Evolutionary conservation across 2,797 vertebrate species (phyloP).

Genomic region (Columba guinea): DNA sequence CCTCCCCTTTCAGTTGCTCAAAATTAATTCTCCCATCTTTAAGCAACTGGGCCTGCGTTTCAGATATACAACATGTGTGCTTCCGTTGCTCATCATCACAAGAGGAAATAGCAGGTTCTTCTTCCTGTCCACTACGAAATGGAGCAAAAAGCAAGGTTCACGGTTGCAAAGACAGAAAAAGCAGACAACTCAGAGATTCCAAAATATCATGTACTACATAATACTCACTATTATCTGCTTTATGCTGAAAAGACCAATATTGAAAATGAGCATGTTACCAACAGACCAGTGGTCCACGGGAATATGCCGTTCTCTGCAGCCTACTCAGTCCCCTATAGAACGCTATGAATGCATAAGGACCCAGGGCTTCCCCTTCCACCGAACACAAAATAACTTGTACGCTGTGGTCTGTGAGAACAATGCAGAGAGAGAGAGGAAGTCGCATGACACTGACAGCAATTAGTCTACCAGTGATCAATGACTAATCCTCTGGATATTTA

Average conservation of each 20-base stretch:
- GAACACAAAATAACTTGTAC: not conserved
- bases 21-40: not conserved
- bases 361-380: not conserved
- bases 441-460: fast-evolving
- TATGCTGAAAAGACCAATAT: not conserved
- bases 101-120: not conserved
- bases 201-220: not conserved
- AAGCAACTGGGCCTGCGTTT: not conserved
- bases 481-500: not conserved
- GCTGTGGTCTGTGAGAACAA: not conserved
- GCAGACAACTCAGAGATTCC: not conserved
- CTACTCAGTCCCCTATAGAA: not conserved
- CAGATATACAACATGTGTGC: not conserved
- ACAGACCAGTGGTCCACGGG: not conserved
- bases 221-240: not conserved
- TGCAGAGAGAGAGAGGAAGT: not conserved
- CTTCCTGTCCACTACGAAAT: not conserved
- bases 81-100: not conserved
- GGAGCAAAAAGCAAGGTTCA: not conserved
- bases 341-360: not conserved
- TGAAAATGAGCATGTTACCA: not conserved
- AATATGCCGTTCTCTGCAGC: not conserved
- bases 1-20: not conserved
- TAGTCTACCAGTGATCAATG: not conserved
- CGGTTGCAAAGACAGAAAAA: not conserved